phyloP scores from a whole-genome alignment of 2,113 vertebrate species.

The Misgurnus mizolepis region DNA sequence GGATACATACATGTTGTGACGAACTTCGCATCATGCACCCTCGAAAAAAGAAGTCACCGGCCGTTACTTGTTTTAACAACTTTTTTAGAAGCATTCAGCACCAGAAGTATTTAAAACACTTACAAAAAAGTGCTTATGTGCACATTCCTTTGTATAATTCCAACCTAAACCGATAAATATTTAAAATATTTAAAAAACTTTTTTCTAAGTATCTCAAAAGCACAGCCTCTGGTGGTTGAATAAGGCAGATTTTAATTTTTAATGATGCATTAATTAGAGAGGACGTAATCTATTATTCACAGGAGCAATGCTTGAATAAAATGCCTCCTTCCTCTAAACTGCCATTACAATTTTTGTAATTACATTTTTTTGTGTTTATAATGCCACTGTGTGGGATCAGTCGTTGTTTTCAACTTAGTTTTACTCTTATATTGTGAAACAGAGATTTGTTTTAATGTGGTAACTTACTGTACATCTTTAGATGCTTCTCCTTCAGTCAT shows the following conservation, averaged over 20 bases:
- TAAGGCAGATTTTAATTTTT: conserved; percentile 14
- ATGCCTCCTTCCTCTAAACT: not conserved
- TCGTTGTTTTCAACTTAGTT: no score
- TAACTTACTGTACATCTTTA: no score
- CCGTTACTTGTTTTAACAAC: not conserved
- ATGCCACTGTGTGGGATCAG: no score
- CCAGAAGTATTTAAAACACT: not conserved
- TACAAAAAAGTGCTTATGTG: not conserved
- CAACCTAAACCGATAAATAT: not conserved
- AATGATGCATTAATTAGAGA: conserved; percentile 25
- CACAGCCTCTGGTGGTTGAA: not conserved
- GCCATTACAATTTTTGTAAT: not conserved
- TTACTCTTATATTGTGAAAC: no score
- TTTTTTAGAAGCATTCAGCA: conserved; percentile 1
- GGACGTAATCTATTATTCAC: conserved; percentile 15
- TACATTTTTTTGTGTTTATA: not conserved
- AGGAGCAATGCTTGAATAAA: conserved; percentile 5
- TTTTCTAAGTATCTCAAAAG: not conserved
- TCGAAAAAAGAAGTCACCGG: no score
- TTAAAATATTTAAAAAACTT: no score
- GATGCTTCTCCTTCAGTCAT: no score
- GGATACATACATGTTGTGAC: no score
- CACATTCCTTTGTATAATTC: conserved; percentile 8
- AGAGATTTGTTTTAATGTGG: no score
- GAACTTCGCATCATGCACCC: no score